Base-by-base conservation (phyloP, 1,140 invertebrate species). In the Drosophila suzukii region DNA sequence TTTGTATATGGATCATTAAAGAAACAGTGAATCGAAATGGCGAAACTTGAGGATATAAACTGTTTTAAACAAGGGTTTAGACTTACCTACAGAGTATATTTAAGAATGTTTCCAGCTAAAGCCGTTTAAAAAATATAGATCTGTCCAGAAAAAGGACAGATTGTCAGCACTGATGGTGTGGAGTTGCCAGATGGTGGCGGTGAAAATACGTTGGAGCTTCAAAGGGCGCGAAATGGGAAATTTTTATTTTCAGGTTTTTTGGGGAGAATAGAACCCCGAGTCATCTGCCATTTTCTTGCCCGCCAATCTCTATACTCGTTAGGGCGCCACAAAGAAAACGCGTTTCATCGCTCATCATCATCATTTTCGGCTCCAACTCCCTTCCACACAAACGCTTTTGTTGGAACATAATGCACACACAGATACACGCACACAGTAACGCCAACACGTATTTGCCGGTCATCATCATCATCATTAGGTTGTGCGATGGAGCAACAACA, bases 391-490 rank as follows among this genome's bases (percentile, higher is more conserved):
- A 65, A 53, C 58, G 79, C 75, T 86, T 79, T 79, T 88, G 84
- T 81, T 89, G 81, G 41, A 55, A 73, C 73, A 38, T 55, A 59
- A 55, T 61, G 70, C 63, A 55, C 47, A 65, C 60, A 59, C 44
- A 27, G 13, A n/a, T 58, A 47, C 27, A 65, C 60, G 47, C 54
- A 76, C 44, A 53, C 53, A 60, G 13, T 27, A 38, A 50, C 46
- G 65, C 65, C 34, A 13, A 71, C 50, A 50, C 60, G 61, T 58
- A 50, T 75, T 74, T 77, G 70, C 70, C 82, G 80, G 88, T 91
- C 88, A 89, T 91, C 88, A 91, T 91, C 88, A 89, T 91, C 88
- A 91, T 91, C 88, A 91, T 91, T 91, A 91, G 80, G 83, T 91
- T 91, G 55, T 57, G 74, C 46, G 47, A 20, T 41, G 47, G 44